Evolutionary conservation across 1,140 invertebrate genomes (phyloP).

Genomic region (Schlechtendalia chinensis): DNA sequence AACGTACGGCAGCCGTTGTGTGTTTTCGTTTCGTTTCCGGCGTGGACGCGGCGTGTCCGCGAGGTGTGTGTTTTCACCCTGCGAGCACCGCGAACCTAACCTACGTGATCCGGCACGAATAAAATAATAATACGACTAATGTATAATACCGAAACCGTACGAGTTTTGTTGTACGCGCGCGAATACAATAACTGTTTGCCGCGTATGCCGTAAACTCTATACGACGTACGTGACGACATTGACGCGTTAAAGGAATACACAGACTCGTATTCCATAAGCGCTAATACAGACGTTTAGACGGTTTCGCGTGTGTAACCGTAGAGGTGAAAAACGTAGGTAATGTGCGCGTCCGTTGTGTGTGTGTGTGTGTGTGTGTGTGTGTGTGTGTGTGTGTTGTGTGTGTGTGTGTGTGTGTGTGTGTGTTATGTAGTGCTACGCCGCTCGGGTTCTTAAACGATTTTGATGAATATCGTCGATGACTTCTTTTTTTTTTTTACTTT

Average conservation of each 20-base stretch:
- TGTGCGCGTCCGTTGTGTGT: not conserved
- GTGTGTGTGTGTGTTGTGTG: no score
- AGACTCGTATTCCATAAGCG: not conserved
- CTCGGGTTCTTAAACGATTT: no score
- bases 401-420: no score
- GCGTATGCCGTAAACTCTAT: not conserved
- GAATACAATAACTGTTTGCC: slow-evolving; percentile 16
- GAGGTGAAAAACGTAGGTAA: not conserved
- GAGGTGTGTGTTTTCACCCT: no score
- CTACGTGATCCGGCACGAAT: no score
- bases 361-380: no score
- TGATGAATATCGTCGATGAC: no score
- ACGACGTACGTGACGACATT: not conserved
- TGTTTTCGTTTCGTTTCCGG: not conserved
- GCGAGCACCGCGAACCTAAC: no score
- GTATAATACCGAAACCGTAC: not conserved
- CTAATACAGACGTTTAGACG: not conserved
- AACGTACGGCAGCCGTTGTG: not conserved
- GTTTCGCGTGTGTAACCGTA: not conserved
- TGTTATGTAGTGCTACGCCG: no score
- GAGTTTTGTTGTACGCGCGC: not conserved
- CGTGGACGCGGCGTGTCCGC: not conserved
- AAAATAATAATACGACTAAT: slow-evolving; percentile 26
- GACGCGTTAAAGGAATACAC: not conserved
- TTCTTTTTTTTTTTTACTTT: no score